Evolutionary conservation across 2,888 invertebrate species (phyloP).

Genomic region (Ganaspis brasiliensis): DNA sequence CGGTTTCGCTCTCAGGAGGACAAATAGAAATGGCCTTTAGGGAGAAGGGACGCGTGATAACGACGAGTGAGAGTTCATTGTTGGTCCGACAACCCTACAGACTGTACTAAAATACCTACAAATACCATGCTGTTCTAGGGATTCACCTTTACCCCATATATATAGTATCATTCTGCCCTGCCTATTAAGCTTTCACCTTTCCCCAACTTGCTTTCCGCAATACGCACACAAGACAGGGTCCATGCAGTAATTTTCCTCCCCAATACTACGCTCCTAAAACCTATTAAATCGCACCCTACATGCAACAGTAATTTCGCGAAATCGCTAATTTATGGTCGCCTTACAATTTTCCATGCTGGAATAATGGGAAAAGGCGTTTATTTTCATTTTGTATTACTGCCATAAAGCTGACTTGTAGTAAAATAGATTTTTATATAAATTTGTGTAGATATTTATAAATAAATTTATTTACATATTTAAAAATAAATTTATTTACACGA

Average conservation of each 20-base stretch:
- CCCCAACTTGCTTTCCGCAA: slow-evolving; percentile 18
- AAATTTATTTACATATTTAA: no score
- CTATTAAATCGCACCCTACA: slow-evolving; percentile 22
- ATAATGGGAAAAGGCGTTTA: no score
- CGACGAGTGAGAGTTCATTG: slow-evolving; percentile 73
- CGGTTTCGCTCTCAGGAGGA: slow-evolving; percentile 79
- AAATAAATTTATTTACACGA: no score
- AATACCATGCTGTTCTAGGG: slow-evolving; percentile 9
- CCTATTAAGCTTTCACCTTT: slow-evolving; percentile 25
- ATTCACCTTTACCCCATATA: neutral
- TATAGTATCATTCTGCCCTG: slow-evolving; percentile 15
- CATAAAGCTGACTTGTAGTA: no score
- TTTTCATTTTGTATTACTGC: no score
- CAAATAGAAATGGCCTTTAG: slow-evolving; percentile 75
- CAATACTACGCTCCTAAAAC: slow-evolving; percentile 13
- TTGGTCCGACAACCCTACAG: slow-evolving; percentile 62
- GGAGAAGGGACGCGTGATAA: slow-evolving; percentile 68
- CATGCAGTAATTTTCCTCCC: slow-evolving; percentile 24
- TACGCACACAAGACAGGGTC: slow-evolving; percentile 24
- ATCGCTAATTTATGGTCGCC: neutral
- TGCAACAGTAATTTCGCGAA: slow-evolving; percentile 27
- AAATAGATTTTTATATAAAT: no score
- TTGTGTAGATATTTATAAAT: no score
- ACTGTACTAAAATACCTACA: neutral
- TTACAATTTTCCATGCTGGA: no score